Evolutionary conservation across 2,797 vertebrate genomes (phyloP).

Genomic region (Anguilla megastoma): DNA sequence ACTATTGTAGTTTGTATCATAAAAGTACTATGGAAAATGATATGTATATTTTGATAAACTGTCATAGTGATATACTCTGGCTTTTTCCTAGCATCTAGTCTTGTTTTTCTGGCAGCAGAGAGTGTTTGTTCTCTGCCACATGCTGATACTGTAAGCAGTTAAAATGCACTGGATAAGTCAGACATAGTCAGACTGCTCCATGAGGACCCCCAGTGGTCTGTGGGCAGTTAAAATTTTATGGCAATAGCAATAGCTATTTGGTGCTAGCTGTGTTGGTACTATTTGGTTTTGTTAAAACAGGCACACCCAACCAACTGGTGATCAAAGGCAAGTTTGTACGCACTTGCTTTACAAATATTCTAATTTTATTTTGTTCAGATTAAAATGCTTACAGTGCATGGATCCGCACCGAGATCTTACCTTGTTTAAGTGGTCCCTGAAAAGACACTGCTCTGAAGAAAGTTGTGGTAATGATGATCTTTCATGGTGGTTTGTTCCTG

Average conservation of each 20-base stretch:
- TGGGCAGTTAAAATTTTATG: no score
- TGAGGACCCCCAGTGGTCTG: no score
- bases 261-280: no score
- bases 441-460: neutral
- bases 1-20: slow-evolving; percentile 72
- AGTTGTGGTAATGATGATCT: neutral
- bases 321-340: neutral
- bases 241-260: no score
- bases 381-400: neutral
- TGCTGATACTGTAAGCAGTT: neutral
- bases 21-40: slow-evolving; percentile 68
- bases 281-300: neutral
- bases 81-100: slow-evolving; percentile 44
- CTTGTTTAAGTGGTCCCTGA: neutral
- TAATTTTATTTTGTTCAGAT: neutral
- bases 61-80: slow-evolving; percentile 65
- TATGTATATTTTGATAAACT: slow-evolving; percentile 76
- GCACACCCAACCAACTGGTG: neutral
- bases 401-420: neutral
- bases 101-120: slow-evolving; percentile 42
- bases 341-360: neutral
- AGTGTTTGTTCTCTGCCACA: neutral
- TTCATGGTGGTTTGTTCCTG: neutral
- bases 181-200: neutral
- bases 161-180: neutral